Base-by-base conservation (phyloP, 2,113 vertebrate genomes). In the Nesogale talazaci region DNA sequence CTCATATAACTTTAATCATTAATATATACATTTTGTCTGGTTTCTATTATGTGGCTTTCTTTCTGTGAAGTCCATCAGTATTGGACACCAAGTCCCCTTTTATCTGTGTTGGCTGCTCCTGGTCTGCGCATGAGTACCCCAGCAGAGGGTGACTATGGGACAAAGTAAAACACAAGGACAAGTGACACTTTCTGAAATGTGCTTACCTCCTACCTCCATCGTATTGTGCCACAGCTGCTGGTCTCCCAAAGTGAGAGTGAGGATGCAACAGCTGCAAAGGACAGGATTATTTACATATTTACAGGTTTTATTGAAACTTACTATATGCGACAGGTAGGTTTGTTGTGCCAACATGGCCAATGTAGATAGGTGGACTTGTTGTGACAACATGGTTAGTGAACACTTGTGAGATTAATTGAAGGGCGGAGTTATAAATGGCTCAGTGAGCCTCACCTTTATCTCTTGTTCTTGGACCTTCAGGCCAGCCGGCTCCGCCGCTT, bases 241-340 rank as follows among this genome's bases (percentile, higher is more conserved):
- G 2, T 61, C 34, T 80, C 79, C 40, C 36, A 69, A 8, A 19
- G 83, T 65, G 31, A 65, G 72, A 92, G 38, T 65, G 38, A 94
- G 19, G 36, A 91, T 59, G 12, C 25, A 88, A 63, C 27, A 76
- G 61, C 57, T 57, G 42, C 88, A 57, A 93, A 91, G 83, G 20
- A 89, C 20, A 85, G 69, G 23, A 12, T n/a, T 29, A 75, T 91
- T 92, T 88, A 57, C 70, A 84, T 40, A 74, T 82, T 78, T 36
- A 78, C 83, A 83, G 52, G 52, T 72, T 92, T 91, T 87, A 67
- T 70, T 77, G n/a, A 72, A 83, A 27, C 27, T 9, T 83, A 95
- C 2, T 86, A n/a, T n/a, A n/a, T n/a, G n/a, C n/a, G n/a, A n/a
- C n/a, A n/a, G n/a, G n/a, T n/a, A n/a, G n/a, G n/a, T n/a, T n/a